phyloP scores from a whole-genome alignment of 1,140 invertebrate genomes.

The Coptotermes formosanus region DNA sequence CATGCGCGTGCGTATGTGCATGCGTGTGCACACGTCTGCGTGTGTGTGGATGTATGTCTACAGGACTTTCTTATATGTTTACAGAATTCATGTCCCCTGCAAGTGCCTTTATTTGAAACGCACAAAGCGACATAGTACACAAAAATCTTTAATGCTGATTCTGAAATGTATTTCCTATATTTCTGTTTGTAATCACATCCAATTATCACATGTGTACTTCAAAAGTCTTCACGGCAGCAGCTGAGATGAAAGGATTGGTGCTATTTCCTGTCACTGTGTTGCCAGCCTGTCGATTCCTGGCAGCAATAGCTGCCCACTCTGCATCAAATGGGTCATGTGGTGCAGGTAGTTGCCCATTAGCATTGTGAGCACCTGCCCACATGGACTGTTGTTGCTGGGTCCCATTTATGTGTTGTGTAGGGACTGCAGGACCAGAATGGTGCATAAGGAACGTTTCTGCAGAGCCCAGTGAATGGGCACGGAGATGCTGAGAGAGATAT shows the following conservation, averaged over 20 bases:
- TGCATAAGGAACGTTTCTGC: constrained; percentile 43
- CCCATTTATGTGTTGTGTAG: neutral
- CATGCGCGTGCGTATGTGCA: too few species aligned
- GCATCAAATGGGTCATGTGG: constrained; percentile 78
- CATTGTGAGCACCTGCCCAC: constrained; percentile 31
- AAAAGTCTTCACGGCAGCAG: constrained; percentile 54
- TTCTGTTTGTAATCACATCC: neutral
- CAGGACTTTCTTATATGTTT: neutral
- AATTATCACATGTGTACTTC: constrained; percentile 57
- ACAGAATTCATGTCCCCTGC: constrained; percentile 10
- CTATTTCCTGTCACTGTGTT: constrained; percentile 34
- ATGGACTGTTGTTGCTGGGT: neutral
- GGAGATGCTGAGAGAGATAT: constrained; percentile 54
- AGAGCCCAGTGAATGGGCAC: constrained; percentile 62
- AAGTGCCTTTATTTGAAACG: neutral
- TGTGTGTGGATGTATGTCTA: neutral
- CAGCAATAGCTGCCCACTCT: constrained; percentile 71
- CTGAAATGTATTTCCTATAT: neutral
- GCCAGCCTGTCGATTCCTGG: constrained; percentile 38
- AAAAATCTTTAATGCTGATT: neutral
- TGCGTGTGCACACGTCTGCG: too few species aligned
- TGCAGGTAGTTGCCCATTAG: constrained; percentile 39
- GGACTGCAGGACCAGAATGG: constrained; percentile 33
- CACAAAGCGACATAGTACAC: neutral
- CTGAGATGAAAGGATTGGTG: constrained; percentile 52